phyloP scores from a whole-genome alignment of 2,113 vertebrate species.

The Hystrix cristata region DNA sequence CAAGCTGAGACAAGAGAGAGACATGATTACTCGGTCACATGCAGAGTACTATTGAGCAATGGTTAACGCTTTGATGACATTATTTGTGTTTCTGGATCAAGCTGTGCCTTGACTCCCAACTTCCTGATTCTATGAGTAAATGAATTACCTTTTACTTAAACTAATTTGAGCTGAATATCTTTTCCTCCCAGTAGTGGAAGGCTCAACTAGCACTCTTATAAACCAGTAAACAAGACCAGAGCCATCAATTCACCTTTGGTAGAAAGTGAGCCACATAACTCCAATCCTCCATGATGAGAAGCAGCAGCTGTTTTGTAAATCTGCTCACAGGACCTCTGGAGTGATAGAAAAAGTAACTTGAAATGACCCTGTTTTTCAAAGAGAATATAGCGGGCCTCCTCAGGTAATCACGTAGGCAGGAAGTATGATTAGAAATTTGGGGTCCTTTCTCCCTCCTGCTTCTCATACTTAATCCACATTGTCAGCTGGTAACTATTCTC shows the following conservation, averaged over 20 bases:
- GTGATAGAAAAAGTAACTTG: not conserved
- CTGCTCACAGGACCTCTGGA: not conserved
- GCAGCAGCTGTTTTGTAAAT: not conserved
- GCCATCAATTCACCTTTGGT: not conserved
- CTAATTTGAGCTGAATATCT: conserved; percentile 41
- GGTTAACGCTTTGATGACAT: not conserved
- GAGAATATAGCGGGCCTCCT: not conserved
- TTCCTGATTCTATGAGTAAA: conserved; percentile 38
- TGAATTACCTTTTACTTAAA: conserved; percentile 36
- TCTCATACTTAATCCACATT: not conserved
- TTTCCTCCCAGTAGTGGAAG: conserved; percentile 37
- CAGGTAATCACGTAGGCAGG: not conserved
- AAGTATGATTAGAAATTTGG: not conserved
- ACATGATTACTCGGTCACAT: not conserved
- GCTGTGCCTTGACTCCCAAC: not conserved
- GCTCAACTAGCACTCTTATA: conserved; percentile 11
- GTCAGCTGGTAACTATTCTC: not conserved
- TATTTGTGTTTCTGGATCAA: conserved; percentile 23
- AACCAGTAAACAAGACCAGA: conserved; percentile 35
- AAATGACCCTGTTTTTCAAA: conserved; percentile 24
- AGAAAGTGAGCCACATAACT: not conserved
- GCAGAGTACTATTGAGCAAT: not conserved
- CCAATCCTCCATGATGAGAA: not conserved
- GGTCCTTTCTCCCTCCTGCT: not conserved
- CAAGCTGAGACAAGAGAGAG: not conserved